A percentile compares a stretch with the other conserved stretches of the same genome.
Evolutionary conservation across 2,888 invertebrate species (phyloP).

Genomic region (Euproctis similis): DNA sequence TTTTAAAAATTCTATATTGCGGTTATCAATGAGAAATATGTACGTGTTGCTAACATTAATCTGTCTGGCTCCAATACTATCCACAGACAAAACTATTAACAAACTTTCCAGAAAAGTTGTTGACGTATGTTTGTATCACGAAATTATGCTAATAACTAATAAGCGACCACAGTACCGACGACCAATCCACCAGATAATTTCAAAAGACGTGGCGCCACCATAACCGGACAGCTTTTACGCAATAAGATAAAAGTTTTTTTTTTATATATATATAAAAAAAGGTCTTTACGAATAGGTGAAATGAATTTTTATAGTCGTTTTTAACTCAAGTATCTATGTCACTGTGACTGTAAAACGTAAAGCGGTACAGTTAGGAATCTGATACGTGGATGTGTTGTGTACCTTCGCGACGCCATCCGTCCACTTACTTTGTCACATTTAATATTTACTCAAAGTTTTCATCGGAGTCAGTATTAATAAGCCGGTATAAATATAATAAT

Average conservation of each 20-base stretch:
- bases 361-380: conserved; percentile 64
- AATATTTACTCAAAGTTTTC: too few relatives aligned
- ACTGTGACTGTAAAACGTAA: conserved; percentile 34
- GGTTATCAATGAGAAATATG: too few relatives aligned
- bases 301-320: conserved; percentile 56
- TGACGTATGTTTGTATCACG: conserved; percentile 7
- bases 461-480: too few relatives aligned
- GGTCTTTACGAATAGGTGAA: conserved; percentile 34
- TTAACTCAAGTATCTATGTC: conserved; percentile 43
- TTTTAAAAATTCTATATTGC: too few relatives aligned
- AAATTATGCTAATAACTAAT: conserved; percentile 17
- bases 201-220: conserved; percentile 41
- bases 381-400: conserved; percentile 31
- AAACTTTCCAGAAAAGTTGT: too few relatives aligned
- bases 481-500: too few relatives aligned
- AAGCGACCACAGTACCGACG: conserved; percentile 6
- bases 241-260: conserved; percentile 35
- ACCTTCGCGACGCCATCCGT: conserved; percentile 29
- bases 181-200: conserved; percentile 34
- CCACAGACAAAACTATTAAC: too few relatives aligned
- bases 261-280: conserved; percentile 48
- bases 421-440: conserved; percentile 16
- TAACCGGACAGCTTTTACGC: conserved; percentile 32
- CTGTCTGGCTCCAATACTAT: too few relatives aligned
- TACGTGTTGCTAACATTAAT: too few relatives aligned